These are phyloP conservation scores for Irena cyanogastra DNA, from an alignment of 2,113 vertebrate genomes.

Conservation along the genomic window DNA sequence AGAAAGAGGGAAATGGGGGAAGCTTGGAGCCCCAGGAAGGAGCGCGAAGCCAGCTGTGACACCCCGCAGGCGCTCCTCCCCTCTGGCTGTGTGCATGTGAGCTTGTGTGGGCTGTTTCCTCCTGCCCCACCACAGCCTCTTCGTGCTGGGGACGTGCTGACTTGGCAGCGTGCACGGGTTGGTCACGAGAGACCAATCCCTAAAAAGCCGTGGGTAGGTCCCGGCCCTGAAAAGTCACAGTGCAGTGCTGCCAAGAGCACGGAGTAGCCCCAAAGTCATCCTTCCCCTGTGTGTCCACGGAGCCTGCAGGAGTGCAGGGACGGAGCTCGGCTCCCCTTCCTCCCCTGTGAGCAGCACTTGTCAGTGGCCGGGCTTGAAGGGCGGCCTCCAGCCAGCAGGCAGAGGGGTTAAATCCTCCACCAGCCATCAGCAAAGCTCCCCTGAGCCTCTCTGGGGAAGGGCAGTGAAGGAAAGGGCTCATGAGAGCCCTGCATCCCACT, in stretches of 20 bases:
- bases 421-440: neutral
- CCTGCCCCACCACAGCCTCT: neutral
- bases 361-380: neutral
- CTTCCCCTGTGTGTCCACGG: neutral
- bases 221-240: neutral
- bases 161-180: neutral
- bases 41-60: neutral
- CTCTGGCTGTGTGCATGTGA: neutral
- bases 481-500: neutral
- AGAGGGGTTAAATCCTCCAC: neutral
- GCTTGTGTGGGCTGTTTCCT: neutral
- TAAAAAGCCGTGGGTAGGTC: neutral
- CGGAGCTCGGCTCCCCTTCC: accelerated
- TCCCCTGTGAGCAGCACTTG: neutral
- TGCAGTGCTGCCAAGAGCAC: neutral
- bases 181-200: neutral
- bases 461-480: neutral
- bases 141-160: neutral
- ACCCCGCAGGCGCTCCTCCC: neutral
- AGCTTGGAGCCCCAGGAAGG: neutral
- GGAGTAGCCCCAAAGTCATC: neutral
- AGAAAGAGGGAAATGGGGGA: neutral
- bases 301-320: neutral
- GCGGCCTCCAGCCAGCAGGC: neutral
- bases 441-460: neutral